Evolutionary conservation across 1,140 invertebrate species (phyloP).

Genomic region (Bathynomus jamesi): DNA sequence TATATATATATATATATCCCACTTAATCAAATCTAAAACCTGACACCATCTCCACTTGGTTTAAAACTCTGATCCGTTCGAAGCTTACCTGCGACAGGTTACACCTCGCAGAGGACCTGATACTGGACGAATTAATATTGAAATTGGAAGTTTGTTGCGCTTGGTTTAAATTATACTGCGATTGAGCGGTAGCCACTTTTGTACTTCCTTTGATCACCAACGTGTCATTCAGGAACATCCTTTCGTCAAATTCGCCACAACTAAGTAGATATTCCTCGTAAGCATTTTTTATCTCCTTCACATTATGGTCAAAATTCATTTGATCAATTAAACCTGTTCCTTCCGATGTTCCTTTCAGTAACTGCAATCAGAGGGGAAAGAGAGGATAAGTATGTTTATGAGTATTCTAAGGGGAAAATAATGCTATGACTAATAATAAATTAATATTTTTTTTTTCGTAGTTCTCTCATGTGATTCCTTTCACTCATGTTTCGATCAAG

Average conservation of each 20-base stretch:
- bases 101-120: not conserved
- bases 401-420: no score
- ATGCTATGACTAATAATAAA: no score
- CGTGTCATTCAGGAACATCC: slow-evolving; percentile 65
- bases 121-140: not conserved
- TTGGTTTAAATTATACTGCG: no score
- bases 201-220: slow-evolving; percentile 14
- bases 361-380: slow-evolving; percentile 17
- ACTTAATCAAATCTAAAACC: no score
- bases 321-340: slow-evolving; percentile 57
- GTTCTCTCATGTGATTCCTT: no score
- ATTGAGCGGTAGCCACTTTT: no score
- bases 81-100: not conserved
- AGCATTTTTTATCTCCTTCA: slow-evolving; percentile 72
- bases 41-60: no score
- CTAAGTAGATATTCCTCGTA: slow-evolving; percentile 88
- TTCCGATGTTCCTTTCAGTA: slow-evolving; percentile 27
- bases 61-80: no score
- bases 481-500: no score
- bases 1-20: slow-evolving; percentile 3
- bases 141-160: no score
- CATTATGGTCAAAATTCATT: slow-evolving; percentile 65
- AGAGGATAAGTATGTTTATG: no score
- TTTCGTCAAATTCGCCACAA: slow-evolving; percentile 91
- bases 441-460: no score